Conservation (phyloP, 2,113 vertebrate genomes). For the Syrmaticus mikado region DNA sequence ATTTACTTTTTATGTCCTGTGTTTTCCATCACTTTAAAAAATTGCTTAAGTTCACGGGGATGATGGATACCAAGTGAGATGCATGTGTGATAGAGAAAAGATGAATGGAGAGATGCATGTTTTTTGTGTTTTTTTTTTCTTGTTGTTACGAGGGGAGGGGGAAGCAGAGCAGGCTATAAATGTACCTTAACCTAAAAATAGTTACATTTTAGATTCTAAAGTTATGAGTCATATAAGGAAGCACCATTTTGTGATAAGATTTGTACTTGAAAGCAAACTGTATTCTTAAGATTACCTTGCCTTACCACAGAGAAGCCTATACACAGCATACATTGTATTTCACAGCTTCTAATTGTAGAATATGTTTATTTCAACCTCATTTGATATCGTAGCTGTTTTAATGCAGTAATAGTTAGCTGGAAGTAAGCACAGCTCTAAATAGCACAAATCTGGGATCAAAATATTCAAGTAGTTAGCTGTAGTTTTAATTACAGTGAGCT, state of each 20-base stretch:
- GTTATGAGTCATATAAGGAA: neutral
- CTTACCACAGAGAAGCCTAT: neutral
- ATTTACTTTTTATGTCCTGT: neutral
- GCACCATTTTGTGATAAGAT: neutral
- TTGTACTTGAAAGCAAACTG: neutral
- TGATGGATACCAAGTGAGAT: neutral
- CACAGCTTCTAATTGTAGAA: neutral
- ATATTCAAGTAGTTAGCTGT: neutral
- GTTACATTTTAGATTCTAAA: neutral
- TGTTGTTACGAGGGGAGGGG: neutral
- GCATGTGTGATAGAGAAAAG: neutral
- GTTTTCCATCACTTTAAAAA: neutral
- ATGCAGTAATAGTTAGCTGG: neutral
- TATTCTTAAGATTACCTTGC: neutral
- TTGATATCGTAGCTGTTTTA: neutral
- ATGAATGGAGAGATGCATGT: accelerated
- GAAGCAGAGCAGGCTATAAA: neutral
- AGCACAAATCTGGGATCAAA: neutral
- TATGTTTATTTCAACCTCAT: neutral
- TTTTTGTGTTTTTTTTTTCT: neutral
- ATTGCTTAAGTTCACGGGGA: neutral
- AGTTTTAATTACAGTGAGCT: neutral
- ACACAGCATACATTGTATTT: neutral
- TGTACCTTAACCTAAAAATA: neutral
- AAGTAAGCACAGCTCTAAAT: neutral